Base-by-base conservation (phyloP, 2,113 vertebrate genomes). In the Cavia aperea region DNA sequence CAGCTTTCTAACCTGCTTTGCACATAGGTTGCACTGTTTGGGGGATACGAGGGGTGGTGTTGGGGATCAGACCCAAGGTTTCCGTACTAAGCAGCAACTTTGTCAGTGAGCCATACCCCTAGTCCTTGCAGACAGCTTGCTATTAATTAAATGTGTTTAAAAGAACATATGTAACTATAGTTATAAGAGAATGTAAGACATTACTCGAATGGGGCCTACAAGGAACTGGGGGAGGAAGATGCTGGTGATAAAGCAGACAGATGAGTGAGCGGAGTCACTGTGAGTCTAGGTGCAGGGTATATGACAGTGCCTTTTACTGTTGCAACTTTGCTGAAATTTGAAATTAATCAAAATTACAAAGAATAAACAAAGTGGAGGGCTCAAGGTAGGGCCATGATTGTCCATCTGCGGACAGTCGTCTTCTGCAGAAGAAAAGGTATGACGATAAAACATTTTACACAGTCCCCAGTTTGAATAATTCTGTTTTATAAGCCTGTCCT, bases 291-390 rank as follows among this genome's bases (percentile, higher is more conserved):
- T 65, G 19, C 46, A 66, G 62, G 33, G 18, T n/a, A 18, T 9
- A 1, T 18, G 12, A 5, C 15, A 62, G 49, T 56, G 63, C 10
- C 63, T 79, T 73, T 62, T 51, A 33, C 81, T 65, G 5, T 36
- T 85, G 58, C 24, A 65, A 7, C 39, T 86, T 86, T 56, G 70
- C 79, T 81, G 23, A 81, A 77, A 46, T 36, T 82, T 90, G 78
- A 90, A 94, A 87, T 75, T 60, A 86, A 90, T 70, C 36, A 77
- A 72, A 82, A 82, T 72, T 77, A 29, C 15, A 75, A 75, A 70
- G 89, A 60, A 70, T 46, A 29, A 86, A 33, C 21, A 63, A 88
- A 66, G 19, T 68, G 12, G 2, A 6, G 21, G 49, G 49, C 43
- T 31, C 36, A 92, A 14, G 72, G 51, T 2, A 63, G 51, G 43